These are phyloP conservation scores for Otis tarda DNA, from an alignment of 2,113 vertebrate species.

Conservation along the genomic window DNA sequence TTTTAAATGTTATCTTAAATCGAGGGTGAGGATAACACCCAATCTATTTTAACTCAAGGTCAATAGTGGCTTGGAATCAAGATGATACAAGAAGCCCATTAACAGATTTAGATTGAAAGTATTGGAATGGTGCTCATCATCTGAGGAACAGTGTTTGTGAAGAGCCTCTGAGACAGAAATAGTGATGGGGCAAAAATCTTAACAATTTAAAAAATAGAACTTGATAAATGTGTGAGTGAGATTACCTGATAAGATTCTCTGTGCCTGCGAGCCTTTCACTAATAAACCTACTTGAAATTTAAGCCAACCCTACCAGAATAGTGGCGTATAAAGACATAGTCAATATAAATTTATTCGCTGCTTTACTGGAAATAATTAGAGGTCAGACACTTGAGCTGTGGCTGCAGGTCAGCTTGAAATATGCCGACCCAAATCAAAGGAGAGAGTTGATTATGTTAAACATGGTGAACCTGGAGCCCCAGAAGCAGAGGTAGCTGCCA, in stretches of 20 bases:
- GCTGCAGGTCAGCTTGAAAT: neutral
- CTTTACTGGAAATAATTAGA: slow-evolving; percentile 14
- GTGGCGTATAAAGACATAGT: neutral
- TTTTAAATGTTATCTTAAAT: neutral
- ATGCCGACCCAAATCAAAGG: neutral
- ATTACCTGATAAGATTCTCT: neutral
- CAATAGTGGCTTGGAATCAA: neutral
- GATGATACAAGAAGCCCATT: neutral
- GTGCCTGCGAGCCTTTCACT: neutral
- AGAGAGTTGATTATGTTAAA: neutral
- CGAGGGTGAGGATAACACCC: neutral
- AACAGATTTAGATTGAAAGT: neutral
- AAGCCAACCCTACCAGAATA: slow-evolving; percentile 8
- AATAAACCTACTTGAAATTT: slow-evolving; percentile 43
- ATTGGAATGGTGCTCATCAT: neutral
- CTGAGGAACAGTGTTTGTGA: neutral
- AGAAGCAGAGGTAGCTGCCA: neutral
- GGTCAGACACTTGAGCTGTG: neutral
- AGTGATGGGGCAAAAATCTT: neutral
- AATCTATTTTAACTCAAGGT: neutral
- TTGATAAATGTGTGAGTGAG: neutral
- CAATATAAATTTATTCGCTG: slow-evolving; percentile 15
- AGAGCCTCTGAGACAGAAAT: neutral
- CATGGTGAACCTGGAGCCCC: neutral
- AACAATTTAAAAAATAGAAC: neutral